phyloP scores from a whole-genome alignment of 2,888 invertebrate species.

The Apantesis nais region DNA sequence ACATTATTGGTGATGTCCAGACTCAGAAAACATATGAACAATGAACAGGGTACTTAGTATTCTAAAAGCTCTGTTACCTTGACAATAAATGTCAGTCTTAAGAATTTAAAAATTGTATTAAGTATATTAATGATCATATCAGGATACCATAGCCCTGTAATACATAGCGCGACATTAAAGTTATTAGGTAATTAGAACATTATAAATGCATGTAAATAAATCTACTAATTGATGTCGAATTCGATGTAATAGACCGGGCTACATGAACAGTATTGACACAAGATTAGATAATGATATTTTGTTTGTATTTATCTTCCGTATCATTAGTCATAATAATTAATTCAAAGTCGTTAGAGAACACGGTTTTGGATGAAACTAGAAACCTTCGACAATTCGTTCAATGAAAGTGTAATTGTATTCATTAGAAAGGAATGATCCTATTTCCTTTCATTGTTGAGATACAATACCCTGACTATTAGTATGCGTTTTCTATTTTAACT shows the following conservation, averaged over 20 bases:
- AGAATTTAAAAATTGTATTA: neutral
- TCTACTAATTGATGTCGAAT: constrained; percentile 39
- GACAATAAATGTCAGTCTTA: no score
- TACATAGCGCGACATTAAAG: no score
- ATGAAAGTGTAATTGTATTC: constrained; percentile 11
- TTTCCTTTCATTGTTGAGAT: constrained; percentile 1
- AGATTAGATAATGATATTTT: constrained; percentile 41
- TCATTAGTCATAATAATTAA: constrained; percentile 47
- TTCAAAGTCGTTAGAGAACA: constrained; percentile 19
- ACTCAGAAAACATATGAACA: no score
- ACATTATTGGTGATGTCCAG: no score
- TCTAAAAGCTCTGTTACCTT: no score
- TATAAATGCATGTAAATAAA: constrained; percentile 19
- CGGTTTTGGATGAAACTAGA: constrained; percentile 15
- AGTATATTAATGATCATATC: neutral
- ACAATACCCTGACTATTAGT: neutral
- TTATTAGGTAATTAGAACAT: constrained; percentile 2
- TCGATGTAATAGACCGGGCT: constrained; percentile 25
- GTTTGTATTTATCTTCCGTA: constrained; percentile 28
- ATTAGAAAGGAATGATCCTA: constrained; percentile 5
- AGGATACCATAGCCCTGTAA: neutral
- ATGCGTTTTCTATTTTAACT: neutral
- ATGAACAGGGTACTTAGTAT: no score
- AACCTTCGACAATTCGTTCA: constrained; percentile 15
- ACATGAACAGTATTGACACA: constrained; percentile 41